Evolutionary conservation across 2,113 vertebrate species (phyloP), one percentile per base, ranked within the genome.

Genomic region (Phycodurus eques): DNA sequence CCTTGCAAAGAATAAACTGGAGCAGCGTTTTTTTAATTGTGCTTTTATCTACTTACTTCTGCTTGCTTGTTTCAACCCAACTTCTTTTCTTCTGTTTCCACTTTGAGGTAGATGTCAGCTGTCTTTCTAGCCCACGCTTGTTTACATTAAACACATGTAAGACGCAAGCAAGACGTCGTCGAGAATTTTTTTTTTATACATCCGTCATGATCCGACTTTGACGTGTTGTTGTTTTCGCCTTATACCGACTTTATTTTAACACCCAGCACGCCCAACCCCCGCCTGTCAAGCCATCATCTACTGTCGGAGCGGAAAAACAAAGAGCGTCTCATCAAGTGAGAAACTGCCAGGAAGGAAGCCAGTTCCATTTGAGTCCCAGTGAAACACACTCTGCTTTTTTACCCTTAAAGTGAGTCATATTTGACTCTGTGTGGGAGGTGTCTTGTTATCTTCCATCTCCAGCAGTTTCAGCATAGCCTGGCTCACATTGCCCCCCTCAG

Each of bases 251-350:
- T 83, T 62, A 17, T 27, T 79, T 80, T 31, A 47, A 67, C 54
- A 1, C 72, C 57, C 71, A 66, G 51, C 74, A 67, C 14, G 14
- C 15, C 17, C 5, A 17, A 7, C 49, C 49, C 20, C 54, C 69
- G 11, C 61, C 77, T 78, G 84, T 86, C 84, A 89, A 79, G 64
- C 69, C 74, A 74, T 84, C 83, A 75, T 19, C 73, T 31, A 56
- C 61, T 47, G 64, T n/a, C 80, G 63, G 69, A 79, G 74, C 66
- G 77, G 71, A 85, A 79, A 68, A 67, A 70, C 69, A 85, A 79
- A 71, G 67, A 67, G 57, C 60, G 19, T 69, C 75, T 86, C 67
- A 73, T 75, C 63, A 61, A 76, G 81, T 77, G 68, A 77, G 74
- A 83, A 82, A 72, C 73, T 20, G 46, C 3, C 63, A 78, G 70